These are phyloP conservation scores for Ceratitis capitata DNA, from an alignment of 1,140 invertebrate species.

Conservation along the genomic window DNA sequence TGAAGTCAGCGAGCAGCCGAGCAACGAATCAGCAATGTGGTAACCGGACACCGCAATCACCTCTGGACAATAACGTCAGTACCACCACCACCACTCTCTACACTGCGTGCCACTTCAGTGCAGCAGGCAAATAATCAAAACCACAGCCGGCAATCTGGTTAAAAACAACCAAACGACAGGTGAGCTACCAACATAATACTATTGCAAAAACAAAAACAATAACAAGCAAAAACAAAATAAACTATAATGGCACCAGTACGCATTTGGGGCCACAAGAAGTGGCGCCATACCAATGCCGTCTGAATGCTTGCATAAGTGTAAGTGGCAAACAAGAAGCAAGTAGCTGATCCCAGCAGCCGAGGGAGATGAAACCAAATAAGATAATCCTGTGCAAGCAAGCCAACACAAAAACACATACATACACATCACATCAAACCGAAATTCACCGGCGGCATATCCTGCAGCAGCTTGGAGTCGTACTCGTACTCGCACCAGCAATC, in stretches of 20 bases:
- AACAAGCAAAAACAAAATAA: not conserved
- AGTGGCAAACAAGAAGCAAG: not conserved
- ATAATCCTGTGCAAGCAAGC: not conserved
- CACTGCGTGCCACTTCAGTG: not conserved
- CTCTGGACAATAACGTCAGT: not conserved
- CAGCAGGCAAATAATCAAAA: not conserved
- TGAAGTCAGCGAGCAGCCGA: not conserved
- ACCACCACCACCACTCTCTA: too few species aligned
- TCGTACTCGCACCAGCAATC: too few species aligned
- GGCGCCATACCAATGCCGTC: not conserved
- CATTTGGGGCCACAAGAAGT: not conserved
- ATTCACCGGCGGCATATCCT: not conserved
- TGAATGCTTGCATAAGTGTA: not conserved
- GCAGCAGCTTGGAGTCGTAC: not conserved
- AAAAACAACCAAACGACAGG: not conserved
- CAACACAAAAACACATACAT: not conserved
- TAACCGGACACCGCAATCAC: slow-evolving; percentile 24
- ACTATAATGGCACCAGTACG: not conserved
- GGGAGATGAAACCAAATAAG: slow-evolving; percentile 18
- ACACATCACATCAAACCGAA: not conserved
- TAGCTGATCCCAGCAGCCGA: not conserved
- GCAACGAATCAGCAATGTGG: not conserved
- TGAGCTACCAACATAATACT: too few species aligned
- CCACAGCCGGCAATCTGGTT: not conserved
- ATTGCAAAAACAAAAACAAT: too few species aligned